phyloP scores from a whole-genome alignment of 2,797 vertebrate genomes.

The Peromyscus nudipes region DNA sequence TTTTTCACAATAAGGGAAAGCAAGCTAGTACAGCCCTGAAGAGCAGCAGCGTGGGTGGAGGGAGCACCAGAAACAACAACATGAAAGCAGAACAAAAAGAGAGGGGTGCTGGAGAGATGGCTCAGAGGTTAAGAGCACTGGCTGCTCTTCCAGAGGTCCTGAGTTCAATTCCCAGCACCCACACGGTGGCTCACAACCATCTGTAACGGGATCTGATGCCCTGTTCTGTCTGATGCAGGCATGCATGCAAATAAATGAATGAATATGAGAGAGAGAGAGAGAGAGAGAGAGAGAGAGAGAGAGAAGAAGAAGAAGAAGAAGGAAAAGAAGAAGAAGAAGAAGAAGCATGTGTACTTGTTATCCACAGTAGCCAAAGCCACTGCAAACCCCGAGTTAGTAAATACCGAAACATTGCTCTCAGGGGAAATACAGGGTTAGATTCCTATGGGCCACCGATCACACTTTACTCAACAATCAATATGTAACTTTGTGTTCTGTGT shows the following conservation, averaged over 20 bases:
- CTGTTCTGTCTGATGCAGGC: neutral
- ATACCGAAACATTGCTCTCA: neutral
- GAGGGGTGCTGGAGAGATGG: neutral
- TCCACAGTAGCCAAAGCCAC: neutral
- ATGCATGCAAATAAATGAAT: neutral
- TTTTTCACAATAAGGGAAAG: neutral
- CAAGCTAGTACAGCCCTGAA: neutral
- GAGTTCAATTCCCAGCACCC: neutral
- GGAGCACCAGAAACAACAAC: no score
- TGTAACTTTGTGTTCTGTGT: neutral
- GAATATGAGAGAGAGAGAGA: neutral
- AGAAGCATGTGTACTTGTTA: neutral
- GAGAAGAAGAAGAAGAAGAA: no score
- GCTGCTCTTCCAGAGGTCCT: neutral
- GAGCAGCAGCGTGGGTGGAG: neutral
- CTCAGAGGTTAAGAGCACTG: neutral
- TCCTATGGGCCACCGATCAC: neutral
- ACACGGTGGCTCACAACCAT: neutral
- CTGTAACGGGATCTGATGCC: neutral
- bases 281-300: neutral
- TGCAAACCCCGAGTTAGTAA: neutral
- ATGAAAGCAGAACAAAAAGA: neutral
- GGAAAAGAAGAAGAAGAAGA: no score
- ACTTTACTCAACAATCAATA: constrained; percentile 38
- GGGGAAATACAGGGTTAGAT: neutral